Base-by-base conservation (phyloP, 2,888 invertebrate genomes). In the Pristionchus mayeri region DNA sequence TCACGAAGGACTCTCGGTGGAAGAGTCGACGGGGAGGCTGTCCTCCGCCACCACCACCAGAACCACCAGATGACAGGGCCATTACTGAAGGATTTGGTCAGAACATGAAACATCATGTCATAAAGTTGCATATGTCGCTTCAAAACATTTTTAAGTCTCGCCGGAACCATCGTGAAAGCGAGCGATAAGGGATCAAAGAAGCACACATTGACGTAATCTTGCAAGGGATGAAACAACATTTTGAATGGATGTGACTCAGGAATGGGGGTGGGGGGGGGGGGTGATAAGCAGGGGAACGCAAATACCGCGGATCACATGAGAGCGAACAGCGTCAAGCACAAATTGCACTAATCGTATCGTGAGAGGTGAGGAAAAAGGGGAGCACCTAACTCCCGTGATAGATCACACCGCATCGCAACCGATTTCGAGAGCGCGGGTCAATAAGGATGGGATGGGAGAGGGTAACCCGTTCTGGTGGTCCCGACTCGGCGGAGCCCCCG, bases 1-100 rank as follows among this genome's bases (percentile, higher is more conserved):
- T 82, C 44, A 67, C 44, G 67, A 82, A 82, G 34, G 67, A 67
- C 27, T 82, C 82, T 2, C 82, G 44, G 44, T 82, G 82, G 67
- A 82, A 82, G 67, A 82, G 82, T 3, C 82, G 60, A 50, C 82
- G 60, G 11, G 82, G 82, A 6, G 82, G 82, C 37, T 82, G 63
- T 21, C 67, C 67, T 6, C 48, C 48, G 7, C 80, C 82, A 4
- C 21, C 9, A n/a, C 63, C 44, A 40, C 48, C 40, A 3, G 48
- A 34, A 30, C 34, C 30, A 2, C 82, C 63, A 11, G 82, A 82
- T 11, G 82, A 80, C 11, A 48, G 44, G 57, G 80, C 80, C 80
- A 80, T 80, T 34, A 30, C 80, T 80, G 18, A 3, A 54, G 37
- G 18, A 34, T 18, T 11, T 54, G 54, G n/a, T 54, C 21, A 57